Evolutionary conservation across 2,113 vertebrate species (phyloP).

Genomic region (human): DNA sequence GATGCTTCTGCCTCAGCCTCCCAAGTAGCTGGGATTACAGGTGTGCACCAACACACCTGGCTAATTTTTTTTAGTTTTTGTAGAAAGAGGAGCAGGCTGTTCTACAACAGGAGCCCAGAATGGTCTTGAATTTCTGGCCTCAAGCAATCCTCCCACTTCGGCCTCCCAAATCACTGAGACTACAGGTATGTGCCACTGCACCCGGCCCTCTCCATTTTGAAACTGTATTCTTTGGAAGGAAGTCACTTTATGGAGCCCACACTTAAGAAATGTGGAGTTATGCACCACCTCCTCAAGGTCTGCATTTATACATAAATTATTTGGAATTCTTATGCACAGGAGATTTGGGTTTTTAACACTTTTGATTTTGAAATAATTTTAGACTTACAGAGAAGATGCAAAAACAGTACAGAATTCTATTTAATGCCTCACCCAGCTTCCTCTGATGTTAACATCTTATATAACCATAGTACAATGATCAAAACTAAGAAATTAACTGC

Average conservation of each 20-base stretch:
- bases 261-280: neutral
- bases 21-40: too few species aligned
- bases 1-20: too few species aligned
- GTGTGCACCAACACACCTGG: too few species aligned
- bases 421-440: neutral
- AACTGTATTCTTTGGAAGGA: neutral
- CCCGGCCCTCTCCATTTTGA: too few species aligned
- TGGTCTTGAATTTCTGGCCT: too few species aligned
- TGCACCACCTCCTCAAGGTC: neutral
- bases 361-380: slow-evolving; percentile 17
- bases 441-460: neutral
- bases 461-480: neutral
- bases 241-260: slow-evolving; percentile 3
- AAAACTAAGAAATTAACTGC: slow-evolving; percentile 49
- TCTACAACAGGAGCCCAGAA: too few species aligned
- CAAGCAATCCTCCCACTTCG: too few species aligned
- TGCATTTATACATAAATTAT: slow-evolving; percentile 9
- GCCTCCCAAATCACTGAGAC: too few species aligned
- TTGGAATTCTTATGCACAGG: neutral
- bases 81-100: too few species aligned
- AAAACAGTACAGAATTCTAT: slow-evolving; percentile 1
- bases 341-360: neutral
- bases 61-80: too few species aligned
- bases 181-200: too few species aligned
- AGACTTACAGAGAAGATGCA: neutral